A percentile compares a stretch with the other conserved stretches of the same genome.
Conservation (phyloP, 2,888 invertebrate species). For the Syritta pipiens region DNA sequence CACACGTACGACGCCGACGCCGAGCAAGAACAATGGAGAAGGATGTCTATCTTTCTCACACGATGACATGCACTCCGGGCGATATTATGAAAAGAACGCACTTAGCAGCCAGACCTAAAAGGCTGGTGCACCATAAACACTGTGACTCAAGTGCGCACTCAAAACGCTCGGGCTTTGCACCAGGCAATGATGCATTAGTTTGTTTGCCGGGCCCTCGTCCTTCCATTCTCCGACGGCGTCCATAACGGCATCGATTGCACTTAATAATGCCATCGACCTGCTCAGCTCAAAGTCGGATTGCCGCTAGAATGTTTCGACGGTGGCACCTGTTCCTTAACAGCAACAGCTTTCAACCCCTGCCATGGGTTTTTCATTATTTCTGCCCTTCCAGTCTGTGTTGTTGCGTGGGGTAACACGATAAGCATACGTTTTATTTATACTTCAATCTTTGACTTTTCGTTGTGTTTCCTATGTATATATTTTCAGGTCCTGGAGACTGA, state of each 20-base stretch:
- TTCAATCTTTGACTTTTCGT: conserved; percentile 32
- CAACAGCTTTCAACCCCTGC: conserved; percentile 40
- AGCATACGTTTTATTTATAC: conserved; percentile 52
- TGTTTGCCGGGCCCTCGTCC: conserved; percentile 31
- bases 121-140: conserved; percentile 42
- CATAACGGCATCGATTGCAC: conserved; percentile 51
- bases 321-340: conserved; percentile 41
- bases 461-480: background rate
- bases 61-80: conserved; percentile 55
- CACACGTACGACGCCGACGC: conserved; percentile 26
- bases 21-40: conserved; percentile 41
- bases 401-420: conserved; percentile 44
- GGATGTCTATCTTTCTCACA: conserved; percentile 62
- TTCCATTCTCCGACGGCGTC: conserved; percentile 7
- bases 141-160: conserved; percentile 35
- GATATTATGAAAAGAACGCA: conserved; percentile 49
- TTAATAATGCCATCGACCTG: conserved; percentile 53
- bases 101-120: conserved; percentile 50
- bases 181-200: conserved; percentile 42
- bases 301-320: conserved; percentile 19
- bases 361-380: conserved; percentile 1
- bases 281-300: conserved; percentile 8
- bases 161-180: conserved; percentile 5
- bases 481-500: conserved; percentile 29
- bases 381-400: conserved; percentile 3